These are phyloP conservation scores for Dipus sagitta DNA, from an alignment of 2,797 vertebrate species.

Conservation along the genomic window DNA sequence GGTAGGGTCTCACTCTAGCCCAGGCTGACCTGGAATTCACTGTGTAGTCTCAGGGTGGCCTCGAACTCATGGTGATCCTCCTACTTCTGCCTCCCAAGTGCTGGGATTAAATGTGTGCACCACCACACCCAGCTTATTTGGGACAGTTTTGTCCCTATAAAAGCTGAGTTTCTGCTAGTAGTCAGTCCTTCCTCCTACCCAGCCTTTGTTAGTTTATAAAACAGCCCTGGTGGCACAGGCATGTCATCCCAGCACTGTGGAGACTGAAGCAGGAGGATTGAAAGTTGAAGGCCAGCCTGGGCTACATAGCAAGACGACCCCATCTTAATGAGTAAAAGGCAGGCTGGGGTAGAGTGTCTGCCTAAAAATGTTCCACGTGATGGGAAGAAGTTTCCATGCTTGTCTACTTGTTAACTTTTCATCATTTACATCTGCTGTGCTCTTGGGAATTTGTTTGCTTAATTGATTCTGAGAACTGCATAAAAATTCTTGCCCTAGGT, in stretches of 20 bases:
- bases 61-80: too few species aligned
- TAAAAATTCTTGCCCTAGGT: not conserved
- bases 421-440: not conserved
- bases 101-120: too few species aligned
- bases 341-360: too few species aligned
- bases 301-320: not conserved
- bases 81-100: too few species aligned
- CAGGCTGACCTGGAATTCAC: too few species aligned
- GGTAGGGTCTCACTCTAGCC: too few species aligned
- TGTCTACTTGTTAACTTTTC: not conserved
- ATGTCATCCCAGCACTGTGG: not conserved
- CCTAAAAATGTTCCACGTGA: not conserved
- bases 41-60: too few species aligned
- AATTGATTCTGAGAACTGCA: not conserved
- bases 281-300: not conserved
- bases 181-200: not conserved
- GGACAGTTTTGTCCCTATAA: too few species aligned
- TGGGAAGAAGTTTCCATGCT: not conserved
- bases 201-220: not conserved
- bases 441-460: not conserved
- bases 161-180: too few species aligned
- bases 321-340: too few species aligned
- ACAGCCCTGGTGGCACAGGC: not conserved
- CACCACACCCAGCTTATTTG: too few species aligned
- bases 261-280: not conserved